Percentiles rank a stretch among this genome's conserved stretches.
phyloP scores from a whole-genome alignment of 2,113 vertebrate genomes.

The Eira barbara region DNA sequence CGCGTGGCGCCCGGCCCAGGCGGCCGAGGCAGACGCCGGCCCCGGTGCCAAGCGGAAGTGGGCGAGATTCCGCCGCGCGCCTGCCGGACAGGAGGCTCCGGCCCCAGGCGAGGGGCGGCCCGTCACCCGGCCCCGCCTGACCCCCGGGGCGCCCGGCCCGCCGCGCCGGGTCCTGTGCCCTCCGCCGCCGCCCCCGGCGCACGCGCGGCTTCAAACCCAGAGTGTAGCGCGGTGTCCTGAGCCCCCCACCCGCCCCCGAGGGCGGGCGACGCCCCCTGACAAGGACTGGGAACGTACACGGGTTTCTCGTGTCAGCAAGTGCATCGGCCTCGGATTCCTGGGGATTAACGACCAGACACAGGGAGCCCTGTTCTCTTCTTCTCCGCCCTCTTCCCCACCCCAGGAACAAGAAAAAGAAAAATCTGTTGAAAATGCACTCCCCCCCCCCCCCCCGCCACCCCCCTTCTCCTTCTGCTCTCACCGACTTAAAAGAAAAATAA shows the following conservation, averaged over 20 bases:
- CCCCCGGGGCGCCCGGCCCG: too few species aligned
- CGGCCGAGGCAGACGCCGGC: neutral
- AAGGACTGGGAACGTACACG: constrained; percentile 72
- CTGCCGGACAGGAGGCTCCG: neutral
- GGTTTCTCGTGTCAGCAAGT: constrained; percentile 85
- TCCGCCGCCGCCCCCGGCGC: neutral
- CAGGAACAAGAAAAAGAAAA: constrained; percentile 73
- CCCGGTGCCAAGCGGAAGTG: neutral
- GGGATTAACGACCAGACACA: constrained; percentile 85
- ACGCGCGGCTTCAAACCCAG: constrained; percentile 76
- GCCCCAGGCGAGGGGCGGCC: constrained; percentile 5
- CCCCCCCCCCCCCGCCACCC: constrained; percentile 9
- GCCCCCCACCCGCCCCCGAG: constrained; percentile 38
- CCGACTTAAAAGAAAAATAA: constrained; percentile 89
- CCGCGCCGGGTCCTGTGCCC: rapidly evolving
- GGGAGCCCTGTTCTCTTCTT: constrained; percentile 82
- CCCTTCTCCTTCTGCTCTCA: constrained; percentile 65
- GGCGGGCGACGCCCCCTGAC: constrained; percentile 78
- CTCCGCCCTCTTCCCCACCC: constrained; percentile 70
- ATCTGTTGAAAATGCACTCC: constrained; percentile 78
- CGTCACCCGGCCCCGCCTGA: neutral
- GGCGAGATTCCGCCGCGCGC: neutral
- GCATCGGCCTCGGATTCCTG: constrained; percentile 84
- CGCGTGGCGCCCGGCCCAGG: neutral
- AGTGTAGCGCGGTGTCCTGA: constrained; percentile 37